A percentile compares a stretch with the other conserved stretches of the same genome.
Evolutionary conservation across 2,888 invertebrate genomes (phyloP).

Genomic region (Stenoptilia bipunctidactyla): DNA sequence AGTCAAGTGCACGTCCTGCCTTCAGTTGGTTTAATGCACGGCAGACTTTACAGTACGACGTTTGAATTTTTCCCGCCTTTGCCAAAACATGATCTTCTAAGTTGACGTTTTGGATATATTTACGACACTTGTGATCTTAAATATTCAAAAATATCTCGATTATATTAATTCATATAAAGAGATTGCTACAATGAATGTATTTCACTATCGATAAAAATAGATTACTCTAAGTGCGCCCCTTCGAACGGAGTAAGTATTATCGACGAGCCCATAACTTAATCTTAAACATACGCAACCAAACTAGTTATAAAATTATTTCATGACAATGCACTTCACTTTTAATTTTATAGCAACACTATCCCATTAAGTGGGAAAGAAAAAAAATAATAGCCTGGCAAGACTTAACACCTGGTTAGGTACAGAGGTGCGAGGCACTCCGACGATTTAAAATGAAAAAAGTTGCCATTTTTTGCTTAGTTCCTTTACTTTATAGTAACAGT

Average conservation of each 20-base stretch:
- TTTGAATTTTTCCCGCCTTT: no score
- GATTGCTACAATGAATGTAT: no score
- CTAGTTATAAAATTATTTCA: constrained; percentile 17
- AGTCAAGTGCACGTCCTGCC: no score
- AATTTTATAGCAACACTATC: constrained; percentile 8
- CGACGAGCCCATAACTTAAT: constrained; percentile 46
- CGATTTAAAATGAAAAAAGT: background rate
- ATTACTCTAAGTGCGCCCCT: constrained; percentile 27
- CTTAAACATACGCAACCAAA: constrained; percentile 17
- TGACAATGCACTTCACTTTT: constrained; percentile 17
- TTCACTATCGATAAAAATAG: no score
- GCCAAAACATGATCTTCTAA: no score
- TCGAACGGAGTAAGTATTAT: constrained; percentile 24
- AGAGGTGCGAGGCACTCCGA: background rate
- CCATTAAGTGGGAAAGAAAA: background rate
- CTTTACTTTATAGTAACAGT: no score
- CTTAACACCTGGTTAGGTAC: constrained; percentile 1
- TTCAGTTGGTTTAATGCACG: no score
- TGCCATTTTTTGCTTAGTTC: background rate
- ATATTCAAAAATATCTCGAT: no score
- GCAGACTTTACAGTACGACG: no score
- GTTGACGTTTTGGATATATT: no score
- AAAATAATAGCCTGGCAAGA: constrained; percentile 1
- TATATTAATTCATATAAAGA: no score
- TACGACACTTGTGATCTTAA: no score